phyloP scores from a whole-genome alignment of 2,888 invertebrate genomes.

The Mythimna vitellina region DNA sequence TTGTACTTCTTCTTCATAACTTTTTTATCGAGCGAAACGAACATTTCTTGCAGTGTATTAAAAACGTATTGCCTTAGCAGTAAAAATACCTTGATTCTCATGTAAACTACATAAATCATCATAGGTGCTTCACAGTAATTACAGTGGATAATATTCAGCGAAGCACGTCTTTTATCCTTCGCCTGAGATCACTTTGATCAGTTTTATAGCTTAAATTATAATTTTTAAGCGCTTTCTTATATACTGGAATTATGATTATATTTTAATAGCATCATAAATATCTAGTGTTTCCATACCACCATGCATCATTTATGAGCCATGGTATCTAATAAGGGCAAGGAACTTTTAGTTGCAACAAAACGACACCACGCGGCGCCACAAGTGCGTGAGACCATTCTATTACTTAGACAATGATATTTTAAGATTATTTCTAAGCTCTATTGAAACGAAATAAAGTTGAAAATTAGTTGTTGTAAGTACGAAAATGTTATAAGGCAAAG shows the following conservation, averaged over 20 bases:
- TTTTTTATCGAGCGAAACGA: constrained; percentile 31
- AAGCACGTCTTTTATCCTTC: constrained; percentile 43
- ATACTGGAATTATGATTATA: constrained; percentile 57
- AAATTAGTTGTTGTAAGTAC: constrained; percentile 50
- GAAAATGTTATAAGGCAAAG: constrained; percentile 61
- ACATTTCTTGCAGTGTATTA: constrained; percentile 16
- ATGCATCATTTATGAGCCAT: constrained; percentile 76
- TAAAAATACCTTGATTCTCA: constrained; percentile 6
- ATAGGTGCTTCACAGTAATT: constrained; percentile 31
- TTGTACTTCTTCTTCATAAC: constrained; percentile 53
- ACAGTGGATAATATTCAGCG: constrained; percentile 26
- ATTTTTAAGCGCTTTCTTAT: constrained; percentile 45
- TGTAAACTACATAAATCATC: constrained; percentile 27
- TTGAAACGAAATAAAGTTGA: constrained; percentile 64
- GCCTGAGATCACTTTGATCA: constrained; percentile 35
- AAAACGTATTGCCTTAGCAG: constrained; percentile 15
- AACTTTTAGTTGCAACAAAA: constrained; percentile 72
- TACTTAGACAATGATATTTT: constrained; percentile 61
- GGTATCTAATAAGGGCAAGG: constrained; percentile 68
- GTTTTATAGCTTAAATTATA: constrained; percentile 52
- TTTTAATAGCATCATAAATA: constrained; percentile 67
- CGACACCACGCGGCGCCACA: constrained; percentile 74
- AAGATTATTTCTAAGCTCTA: constrained; percentile 63
- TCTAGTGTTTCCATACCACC: constrained; percentile 70
- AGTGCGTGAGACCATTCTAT: constrained; percentile 80